These are phyloP conservation scores for Dreissena polymorpha DNA, from an alignment of 1,140 invertebrate genomes.

Conservation along the genomic window DNA sequence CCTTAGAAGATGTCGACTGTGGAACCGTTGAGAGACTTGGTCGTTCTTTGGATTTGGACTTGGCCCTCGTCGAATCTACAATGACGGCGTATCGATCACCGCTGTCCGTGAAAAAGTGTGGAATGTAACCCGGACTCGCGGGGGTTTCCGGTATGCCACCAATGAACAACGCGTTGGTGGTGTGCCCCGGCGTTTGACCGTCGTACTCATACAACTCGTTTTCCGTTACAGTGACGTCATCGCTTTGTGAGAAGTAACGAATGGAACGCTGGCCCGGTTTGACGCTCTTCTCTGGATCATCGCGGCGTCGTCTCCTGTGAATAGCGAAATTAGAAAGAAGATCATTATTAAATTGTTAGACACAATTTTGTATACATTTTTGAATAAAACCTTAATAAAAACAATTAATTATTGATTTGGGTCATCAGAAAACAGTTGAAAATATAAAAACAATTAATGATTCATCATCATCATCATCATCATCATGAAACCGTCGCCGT, in stretches of 20 bases:
- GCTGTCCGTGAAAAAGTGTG: constrained; percentile 42
- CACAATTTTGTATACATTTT: no score
- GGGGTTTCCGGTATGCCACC: constrained; percentile 47
- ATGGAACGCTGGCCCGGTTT: constrained; percentile 15
- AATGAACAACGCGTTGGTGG: constrained; percentile 42
- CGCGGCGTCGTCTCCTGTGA: background rate
- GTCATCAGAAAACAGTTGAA: no score
- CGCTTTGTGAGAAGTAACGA: constrained; percentile 21
- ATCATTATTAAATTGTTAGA: no score
- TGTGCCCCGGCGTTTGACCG: constrained; percentile 29
- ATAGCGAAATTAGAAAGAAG: no score
- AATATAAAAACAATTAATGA: no score
- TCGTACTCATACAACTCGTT: constrained; percentile 46
- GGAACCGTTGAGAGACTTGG: constrained; percentile 14
- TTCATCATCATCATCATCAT: background rate
- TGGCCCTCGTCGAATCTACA: constrained; percentile 20
- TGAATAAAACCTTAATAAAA: no score
- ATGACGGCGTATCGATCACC: constrained; percentile 42
- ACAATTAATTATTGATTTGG: no score
- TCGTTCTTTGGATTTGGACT: constrained; percentile 28
- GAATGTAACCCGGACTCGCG: constrained; percentile 24
- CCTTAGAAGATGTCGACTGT: background rate
- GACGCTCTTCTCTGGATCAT: background rate
- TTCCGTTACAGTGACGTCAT: constrained; percentile 44
- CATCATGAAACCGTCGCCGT: background rate